Evolutionary conservation across 2,797 vertebrate genomes (phyloP).

Genomic region (Neopelma chrysocephalum): DNA sequence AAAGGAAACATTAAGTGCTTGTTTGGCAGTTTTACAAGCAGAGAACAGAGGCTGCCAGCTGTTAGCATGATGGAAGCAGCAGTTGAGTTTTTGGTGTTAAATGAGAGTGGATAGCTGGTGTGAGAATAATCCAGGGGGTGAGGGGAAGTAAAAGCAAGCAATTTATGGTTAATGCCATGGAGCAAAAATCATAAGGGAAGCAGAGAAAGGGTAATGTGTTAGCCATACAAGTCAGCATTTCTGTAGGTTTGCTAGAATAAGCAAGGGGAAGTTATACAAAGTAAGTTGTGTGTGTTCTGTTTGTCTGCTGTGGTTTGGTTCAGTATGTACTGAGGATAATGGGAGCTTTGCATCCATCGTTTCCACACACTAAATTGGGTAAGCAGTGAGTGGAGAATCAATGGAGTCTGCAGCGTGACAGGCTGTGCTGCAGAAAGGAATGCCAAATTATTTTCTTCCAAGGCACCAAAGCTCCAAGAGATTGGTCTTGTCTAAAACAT

Average conservation of each 20-base stretch:
- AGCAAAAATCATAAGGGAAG: neutral
- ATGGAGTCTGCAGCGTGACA: neutral
- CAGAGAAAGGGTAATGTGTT: neutral
- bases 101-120: neutral
- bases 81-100: neutral
- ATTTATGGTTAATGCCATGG: neutral
- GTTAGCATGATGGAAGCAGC: neutral
- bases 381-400: neutral
- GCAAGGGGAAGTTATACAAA: neutral
- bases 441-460: neutral
- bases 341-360: neutral
- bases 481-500: neutral
- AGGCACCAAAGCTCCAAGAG: neutral
- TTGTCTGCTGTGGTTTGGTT: neutral
- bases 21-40: neutral
- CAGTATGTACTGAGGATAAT: neutral
- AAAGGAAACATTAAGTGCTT: neutral
- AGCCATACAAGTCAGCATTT: neutral
- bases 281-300: neutral
- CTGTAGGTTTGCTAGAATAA: neutral
- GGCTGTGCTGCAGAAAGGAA: neutral
- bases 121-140: rapidly evolving
- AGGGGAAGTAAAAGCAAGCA: neutral
- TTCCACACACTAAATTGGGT: neutral
- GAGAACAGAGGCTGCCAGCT: neutral